Percentiles rank a stretch among this genome's conserved stretches.
Conservation (phyloP, 2,888 invertebrate species). For the Pristionchus entomophagus region DNA sequence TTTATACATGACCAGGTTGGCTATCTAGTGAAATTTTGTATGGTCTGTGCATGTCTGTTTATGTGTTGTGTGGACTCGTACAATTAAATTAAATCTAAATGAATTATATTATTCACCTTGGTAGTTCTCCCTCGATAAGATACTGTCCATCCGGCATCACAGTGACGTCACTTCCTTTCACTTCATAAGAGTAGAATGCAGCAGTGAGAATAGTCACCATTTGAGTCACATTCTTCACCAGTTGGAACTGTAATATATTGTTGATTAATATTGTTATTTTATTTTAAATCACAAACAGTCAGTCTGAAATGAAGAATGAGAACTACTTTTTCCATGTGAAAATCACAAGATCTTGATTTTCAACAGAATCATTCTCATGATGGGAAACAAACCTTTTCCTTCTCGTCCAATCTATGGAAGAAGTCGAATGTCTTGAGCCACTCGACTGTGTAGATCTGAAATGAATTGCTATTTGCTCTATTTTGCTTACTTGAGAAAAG, state of each 20-base stretch:
- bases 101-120: background rate
- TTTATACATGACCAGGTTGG: no score
- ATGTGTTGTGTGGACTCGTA: no score
- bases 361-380: no score
- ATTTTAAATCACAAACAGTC: background rate
- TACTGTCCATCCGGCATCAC: background rate
- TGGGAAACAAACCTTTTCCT: slow-evolving; percentile 4
- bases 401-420: background rate
- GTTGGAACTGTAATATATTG: background rate
- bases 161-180: background rate
- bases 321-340: no score
- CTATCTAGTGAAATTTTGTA: no score
- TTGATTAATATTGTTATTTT: background rate
- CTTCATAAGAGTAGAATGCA: background rate
- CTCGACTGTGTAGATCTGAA: slow-evolving; percentile 25
- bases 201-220: background rate
- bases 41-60: no score
- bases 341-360: no score
- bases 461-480: background rate
- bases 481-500: background rate
- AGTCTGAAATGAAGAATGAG: background rate
- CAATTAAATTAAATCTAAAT: no score
- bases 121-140: background rate
- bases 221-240: slow-evolving; percentile 19
- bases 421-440: slow-evolving; percentile 26